Conservation (phyloP, 2,888 invertebrate genomes). For the Ormyrus thymus region DNA sequence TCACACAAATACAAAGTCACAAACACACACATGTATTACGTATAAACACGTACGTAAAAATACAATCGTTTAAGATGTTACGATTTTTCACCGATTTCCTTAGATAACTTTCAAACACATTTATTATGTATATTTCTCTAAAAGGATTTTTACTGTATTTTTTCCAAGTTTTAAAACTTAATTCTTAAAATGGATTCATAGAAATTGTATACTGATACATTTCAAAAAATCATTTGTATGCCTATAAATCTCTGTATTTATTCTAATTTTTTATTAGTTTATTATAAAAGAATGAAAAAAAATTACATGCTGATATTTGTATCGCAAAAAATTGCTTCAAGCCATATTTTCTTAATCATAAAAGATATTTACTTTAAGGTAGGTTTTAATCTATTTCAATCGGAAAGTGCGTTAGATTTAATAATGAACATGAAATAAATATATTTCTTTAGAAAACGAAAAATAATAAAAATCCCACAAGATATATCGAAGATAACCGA, state of each 20-base stretch:
- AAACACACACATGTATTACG: conserved; percentile 36
- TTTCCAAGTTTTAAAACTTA: conserved; percentile 50
- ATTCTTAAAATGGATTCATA: conserved; percentile 45
- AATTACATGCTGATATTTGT: conserved; percentile 38
- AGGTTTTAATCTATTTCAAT: conserved; percentile 47
- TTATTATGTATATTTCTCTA: no score
- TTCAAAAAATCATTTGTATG: conserved; percentile 31
- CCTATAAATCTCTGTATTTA: conserved; percentile 51
- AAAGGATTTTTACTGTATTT: conserved; percentile 44
- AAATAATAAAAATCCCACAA: conserved; percentile 41
- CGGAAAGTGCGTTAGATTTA: conserved; percentile 35
- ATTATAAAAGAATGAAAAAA: conserved; percentile 47
- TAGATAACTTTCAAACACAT: conserved; percentile 43
- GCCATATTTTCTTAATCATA: conserved; percentile 55
- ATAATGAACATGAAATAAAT: conserved; percentile 31
- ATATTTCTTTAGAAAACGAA: conserved; percentile 44
- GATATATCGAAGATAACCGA: conserved; percentile 46
- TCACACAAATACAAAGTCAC: conserved; percentile 37
- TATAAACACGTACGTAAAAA: conserved; percentile 37
- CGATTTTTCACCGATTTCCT: conserved; percentile 48
- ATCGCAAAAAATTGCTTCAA: conserved; percentile 53
- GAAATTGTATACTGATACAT: conserved; percentile 43
- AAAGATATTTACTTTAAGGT: conserved; percentile 49
- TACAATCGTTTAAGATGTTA: conserved; percentile 41
- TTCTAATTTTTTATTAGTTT: conserved; percentile 51